A percentile compares a stretch with the other conserved stretches of the same genome.
Evolutionary conservation across 2,888 invertebrate species (phyloP).

Genomic region (Dorcus hopei): DNA sequence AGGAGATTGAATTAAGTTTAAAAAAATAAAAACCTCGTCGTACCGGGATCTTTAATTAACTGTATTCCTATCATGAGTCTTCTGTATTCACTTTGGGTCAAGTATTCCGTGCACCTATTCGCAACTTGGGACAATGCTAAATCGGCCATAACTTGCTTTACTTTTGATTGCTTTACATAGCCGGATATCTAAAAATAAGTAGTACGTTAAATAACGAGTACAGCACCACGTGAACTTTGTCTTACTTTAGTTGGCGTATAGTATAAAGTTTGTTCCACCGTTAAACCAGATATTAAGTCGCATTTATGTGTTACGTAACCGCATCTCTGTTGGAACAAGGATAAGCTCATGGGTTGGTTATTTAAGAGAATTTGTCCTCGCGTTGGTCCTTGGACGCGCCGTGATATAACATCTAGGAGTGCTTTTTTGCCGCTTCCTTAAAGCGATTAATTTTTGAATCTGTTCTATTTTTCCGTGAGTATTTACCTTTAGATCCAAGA

Average conservation of each 20-base stretch:
- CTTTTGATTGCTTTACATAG: conserved; percentile 77
- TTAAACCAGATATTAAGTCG: conserved; percentile 79
- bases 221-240: not conserved
- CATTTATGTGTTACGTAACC: conserved; percentile 87
- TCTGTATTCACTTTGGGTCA: conserved; percentile 86
- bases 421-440: conserved; percentile 92
- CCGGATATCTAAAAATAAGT: conserved; percentile 59
- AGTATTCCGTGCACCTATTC: conserved; percentile 74
- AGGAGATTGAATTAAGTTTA: not conserved
- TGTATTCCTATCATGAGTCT: conserved; percentile 89
- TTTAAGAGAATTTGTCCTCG: conserved; percentile 88
- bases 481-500: conserved; percentile 82
- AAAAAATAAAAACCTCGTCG: not conserved
- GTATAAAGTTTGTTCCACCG: conserved; percentile 80
- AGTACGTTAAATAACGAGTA: too few species aligned
- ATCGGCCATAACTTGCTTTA: conserved; percentile 90
- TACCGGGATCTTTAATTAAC: conserved; percentile 90
- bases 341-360: conserved; percentile 76
- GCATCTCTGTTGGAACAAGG: conserved; percentile 81
- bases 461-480: not conserved
- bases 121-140: conserved; percentile 89
- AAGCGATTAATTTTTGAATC: conserved; percentile 10
- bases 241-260: conserved; percentile 75
- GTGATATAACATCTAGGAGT: conserved; percentile 85
- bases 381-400: conserved; percentile 75